Base-by-base conservation (phyloP, 2,113 vertebrate genomes). In the Australoheros scitulus region DNA sequence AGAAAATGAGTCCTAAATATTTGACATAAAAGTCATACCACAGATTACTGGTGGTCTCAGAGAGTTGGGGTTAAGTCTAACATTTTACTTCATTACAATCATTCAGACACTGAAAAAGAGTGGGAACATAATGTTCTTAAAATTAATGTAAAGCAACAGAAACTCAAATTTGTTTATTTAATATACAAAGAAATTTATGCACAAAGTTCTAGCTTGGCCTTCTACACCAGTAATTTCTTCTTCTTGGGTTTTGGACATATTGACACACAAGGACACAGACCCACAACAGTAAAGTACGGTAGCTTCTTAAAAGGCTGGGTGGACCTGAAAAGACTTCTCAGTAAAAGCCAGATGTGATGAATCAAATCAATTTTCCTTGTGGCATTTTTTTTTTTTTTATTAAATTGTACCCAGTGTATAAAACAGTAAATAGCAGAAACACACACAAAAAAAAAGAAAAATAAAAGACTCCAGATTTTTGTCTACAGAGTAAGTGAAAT, bases 331-430 rank as follows among this genome's bases (percentile, higher is more conserved):
- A 70, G 41, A 70, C 9, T 24, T 26, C 47, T 68, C 41, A 70
- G 47, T 22, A 50, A 50, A 70, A 70, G 17, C 0, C 24, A 70
- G 11, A 63, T 56, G 41, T 70, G 11, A 43, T 13, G 29, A 90
- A 20, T 34, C 47, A 55, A 18, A 36, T 32, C 15, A 36, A 18
- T 61, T 52, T n/a, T 85, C 34, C 64, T 29, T 72, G 47, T 61
- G 26, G 11, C n/a, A 61, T 59, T 81, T 89, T 82, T 85, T 84
- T 59, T 81, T 89, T 82, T 85, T 84, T 50, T 82, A 72, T 72
- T 72, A 55, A 55, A 87, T 85, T 92, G 13, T 88, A 91, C 75
- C 14, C 58, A 89, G 64, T 87, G 88, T 93, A 93, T 75, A 93
- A 90, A 93, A 91, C 80, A 82, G 79, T 60, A 43, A 89, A 79